phyloP scores from a whole-genome alignment of 2,888 invertebrate species.

The Scaeva pyrastri region DNA sequence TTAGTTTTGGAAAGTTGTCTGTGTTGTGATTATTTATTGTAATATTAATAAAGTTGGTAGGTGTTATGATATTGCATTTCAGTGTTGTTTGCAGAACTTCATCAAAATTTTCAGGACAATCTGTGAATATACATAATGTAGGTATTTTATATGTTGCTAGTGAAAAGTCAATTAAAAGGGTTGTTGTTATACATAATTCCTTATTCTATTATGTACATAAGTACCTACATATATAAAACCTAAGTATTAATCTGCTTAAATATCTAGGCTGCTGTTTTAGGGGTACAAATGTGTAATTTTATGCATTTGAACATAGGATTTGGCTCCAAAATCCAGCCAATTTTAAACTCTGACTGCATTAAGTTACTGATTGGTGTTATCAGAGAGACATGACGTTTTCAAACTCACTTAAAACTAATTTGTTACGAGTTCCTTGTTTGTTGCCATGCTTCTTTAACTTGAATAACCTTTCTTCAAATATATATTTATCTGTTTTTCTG shows the following conservation, averaged over 20 bases:
- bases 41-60: conserved; percentile 66
- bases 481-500: neutral
- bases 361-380: too few relatives aligned
- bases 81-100: conserved; percentile 56
- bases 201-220: too few relatives aligned
- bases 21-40: neutral
- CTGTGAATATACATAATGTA: conserved; percentile 48
- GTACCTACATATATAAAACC: too few relatives aligned
- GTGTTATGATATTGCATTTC: conserved; percentile 41
- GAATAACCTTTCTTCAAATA: conserved; percentile 29
- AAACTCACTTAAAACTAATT: conserved; percentile 73
- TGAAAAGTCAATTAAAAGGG: too few relatives aligned
- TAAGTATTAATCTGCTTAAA: too few relatives aligned
- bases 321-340: too few relatives aligned
- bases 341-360: too few relatives aligned
- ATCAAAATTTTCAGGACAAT: conserved; percentile 67
- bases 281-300: too few relatives aligned
- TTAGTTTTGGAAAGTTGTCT: neutral
- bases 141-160: neutral
- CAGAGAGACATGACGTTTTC: too few relatives aligned
- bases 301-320: too few relatives aligned
- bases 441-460: conserved; percentile 63
- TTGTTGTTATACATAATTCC: too few relatives aligned
- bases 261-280: too few relatives aligned
- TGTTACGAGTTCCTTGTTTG: conserved; percentile 49